Percentiles rank a stretch among this genome's conserved stretches.
These are phyloP conservation scores for Syrmaticus mikado DNA, from an alignment of 2,113 vertebrate genomes.

Conservation along the genomic window DNA sequence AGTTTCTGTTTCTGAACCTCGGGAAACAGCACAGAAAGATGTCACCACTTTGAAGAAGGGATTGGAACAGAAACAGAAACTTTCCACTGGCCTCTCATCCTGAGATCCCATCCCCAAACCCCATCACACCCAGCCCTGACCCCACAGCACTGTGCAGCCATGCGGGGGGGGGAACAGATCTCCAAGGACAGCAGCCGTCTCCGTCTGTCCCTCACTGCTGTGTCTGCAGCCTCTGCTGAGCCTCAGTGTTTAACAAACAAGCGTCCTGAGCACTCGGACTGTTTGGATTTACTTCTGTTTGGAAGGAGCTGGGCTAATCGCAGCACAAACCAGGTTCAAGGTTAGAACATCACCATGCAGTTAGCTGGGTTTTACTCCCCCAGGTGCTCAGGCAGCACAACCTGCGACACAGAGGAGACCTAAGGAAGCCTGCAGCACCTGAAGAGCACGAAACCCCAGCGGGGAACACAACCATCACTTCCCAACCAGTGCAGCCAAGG, in stretches of 20 bases:
- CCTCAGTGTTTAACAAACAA: neutral
- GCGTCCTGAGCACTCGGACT: neutral
- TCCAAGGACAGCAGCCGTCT: too few relatives aligned
- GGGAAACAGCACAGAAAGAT: neutral
- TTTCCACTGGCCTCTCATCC: neutral
- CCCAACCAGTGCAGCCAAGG: neutral
- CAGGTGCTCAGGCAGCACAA: neutral
- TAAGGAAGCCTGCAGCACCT: neutral
- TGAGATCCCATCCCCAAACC: too few relatives aligned
- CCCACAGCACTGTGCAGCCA: too few relatives aligned
- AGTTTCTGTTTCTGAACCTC: neutral
- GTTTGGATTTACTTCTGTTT: neutral
- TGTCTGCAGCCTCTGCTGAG: neutral
- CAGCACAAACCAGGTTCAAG: neutral
- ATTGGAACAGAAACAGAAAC: neutral
- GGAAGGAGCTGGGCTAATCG: neutral
- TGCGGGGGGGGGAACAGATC: too few relatives aligned
- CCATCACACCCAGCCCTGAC: neutral
- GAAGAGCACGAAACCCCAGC: neutral
- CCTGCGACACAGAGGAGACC: neutral
- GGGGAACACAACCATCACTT: neutral
- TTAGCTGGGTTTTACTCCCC: neutral
- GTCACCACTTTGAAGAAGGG: neutral
- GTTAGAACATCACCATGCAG: accelerated
- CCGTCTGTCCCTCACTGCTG: neutral